Base-by-base conservation (phyloP, 2,797 vertebrate genomes). In the Garrulus glandarius region DNA sequence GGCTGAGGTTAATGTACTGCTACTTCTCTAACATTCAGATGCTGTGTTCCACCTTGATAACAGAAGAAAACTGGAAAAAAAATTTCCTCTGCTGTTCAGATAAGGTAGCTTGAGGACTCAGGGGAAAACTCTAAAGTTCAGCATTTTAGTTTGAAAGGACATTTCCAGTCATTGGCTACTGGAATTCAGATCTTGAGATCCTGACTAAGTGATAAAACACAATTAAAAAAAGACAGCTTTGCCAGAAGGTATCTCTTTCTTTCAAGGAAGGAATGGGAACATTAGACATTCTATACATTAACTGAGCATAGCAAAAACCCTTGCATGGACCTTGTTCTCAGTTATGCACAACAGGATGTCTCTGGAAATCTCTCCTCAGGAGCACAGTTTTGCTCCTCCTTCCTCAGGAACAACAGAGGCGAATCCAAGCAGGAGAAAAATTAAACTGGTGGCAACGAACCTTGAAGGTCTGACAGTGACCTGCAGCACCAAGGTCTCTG, bases 391-490 rank as follows among this genome's bases (percentile, higher is more conserved):
- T 88, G 43, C 39, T 67, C 49, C 37, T 88, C 37, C 64, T 92
- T 93, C 84, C 92, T 67, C 71, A 83, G 77, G 76, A 95, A 80
- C 1, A 18, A 57, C 64, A 82, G 75, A 92, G 60, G 57, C 1
- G 0, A 93, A 88, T 39, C 67, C 89, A 74, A 65, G 74, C 80
- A 79, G 93, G 93, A 93, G 85, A 96, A 96, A 96, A 95, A 95
- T 93, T 97, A 96, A 97, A 96, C 93, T 74, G 46, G 93, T 87
- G 77, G 94, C 94, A 95, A 89, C 1, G 36, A 95, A 96, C 95
- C 96, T 96, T 96, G 94, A 95, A 96, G 95, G 96, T 96, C 93
- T 96, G 95, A 96, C 80, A 79, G 90, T 89, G 94, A 96, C 94
- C 96, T 96, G 95, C 77, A 83, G 88, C 92, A 88, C 85, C 37